Percentiles rank a stretch among this genome's conserved stretches.
Conservation (phyloP, 2,888 invertebrate species). For the Xestoiulus laeticollis region DNA sequence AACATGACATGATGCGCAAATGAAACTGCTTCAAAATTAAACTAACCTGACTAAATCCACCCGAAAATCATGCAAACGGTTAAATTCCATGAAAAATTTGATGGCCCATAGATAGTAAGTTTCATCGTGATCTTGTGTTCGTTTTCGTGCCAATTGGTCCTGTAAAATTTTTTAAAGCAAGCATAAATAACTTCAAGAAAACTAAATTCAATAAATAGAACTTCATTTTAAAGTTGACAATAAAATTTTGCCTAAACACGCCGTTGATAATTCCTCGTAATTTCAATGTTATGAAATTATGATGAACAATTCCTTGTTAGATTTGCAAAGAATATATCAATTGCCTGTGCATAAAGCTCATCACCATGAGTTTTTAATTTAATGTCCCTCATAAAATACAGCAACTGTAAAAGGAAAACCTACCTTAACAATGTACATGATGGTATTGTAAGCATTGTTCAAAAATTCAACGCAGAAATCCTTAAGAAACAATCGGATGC, state of each 20-base stretch:
- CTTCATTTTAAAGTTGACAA: neutral
- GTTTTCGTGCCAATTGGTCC: constrained; percentile 67
- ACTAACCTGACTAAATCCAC: constrained; percentile 85
- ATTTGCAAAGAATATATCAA: too few relatives aligned
- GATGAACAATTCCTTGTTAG: too few relatives aligned
- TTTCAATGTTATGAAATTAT: too few relatives aligned
- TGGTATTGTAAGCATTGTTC: constrained; percentile 88
- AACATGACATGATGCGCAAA: too few relatives aligned
- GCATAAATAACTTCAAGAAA: neutral
- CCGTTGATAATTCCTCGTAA: too few relatives aligned
- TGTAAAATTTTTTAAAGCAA: constrained; percentile 57
- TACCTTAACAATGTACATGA: constrained; percentile 89
- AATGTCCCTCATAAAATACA: too few relatives aligned
- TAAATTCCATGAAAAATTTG: constrained; percentile 97
- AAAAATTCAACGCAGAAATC: constrained; percentile 95
- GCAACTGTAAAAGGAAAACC: too few relatives aligned
- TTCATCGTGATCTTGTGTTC: constrained; percentile 83
- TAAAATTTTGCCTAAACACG: too few relatives aligned
- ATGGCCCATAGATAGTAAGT: constrained; percentile 94
- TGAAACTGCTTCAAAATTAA: neutral
- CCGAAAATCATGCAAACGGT: constrained; percentile 85
- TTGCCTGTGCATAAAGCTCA: too few relatives aligned
- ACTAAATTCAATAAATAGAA: neutral
- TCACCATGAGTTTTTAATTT: too few relatives aligned
- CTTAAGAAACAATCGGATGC: constrained; percentile 86